These are phyloP conservation scores for Amphiura filiformis DNA, from an alignment of 35 echinoderm and acorn worm species.

Conservation along the genomic window DNA sequence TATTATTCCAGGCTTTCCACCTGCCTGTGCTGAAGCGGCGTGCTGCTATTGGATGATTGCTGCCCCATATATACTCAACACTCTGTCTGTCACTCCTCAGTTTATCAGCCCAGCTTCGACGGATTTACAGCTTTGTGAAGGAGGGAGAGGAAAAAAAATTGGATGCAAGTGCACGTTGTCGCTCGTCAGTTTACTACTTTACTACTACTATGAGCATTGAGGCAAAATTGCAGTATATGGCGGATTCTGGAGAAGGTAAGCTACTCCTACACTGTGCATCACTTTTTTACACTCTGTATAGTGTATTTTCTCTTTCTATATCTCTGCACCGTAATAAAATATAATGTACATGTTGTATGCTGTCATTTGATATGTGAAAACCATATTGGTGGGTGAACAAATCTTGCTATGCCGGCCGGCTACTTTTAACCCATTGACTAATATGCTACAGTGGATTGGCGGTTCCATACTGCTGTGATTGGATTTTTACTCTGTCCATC, in stretches of 20 bases:
- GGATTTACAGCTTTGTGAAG: slow-evolving; percentile 9
- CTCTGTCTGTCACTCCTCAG: slow-evolving; percentile 38
- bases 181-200: no score
- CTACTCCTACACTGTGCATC: background rate
- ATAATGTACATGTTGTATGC: background rate
- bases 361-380: slow-evolving; percentile 1
- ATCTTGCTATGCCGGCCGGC: background rate
- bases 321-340: background rate
- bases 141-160: background rate
- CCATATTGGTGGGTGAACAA: background rate
- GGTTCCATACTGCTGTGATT: background rate
- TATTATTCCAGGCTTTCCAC: slow-evolving; percentile 27
- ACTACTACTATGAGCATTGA: slow-evolving; percentile 21
- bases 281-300: background rate
- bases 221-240: slow-evolving; percentile 31
- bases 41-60: slow-evolving; percentile 16
- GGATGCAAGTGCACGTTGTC: no score
- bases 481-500: slow-evolving; percentile 2
- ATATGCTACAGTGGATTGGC: background rate
- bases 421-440: background rate
- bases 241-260: slow-evolving; percentile 14
- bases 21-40: slow-evolving; percentile 24
- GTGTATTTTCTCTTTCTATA: background rate
- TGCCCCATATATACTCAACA: slow-evolving; percentile 20
- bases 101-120: slow-evolving; percentile 21